Evolutionary conservation across 2,797 vertebrate species (phyloP), one percentile per base, ranked within the genome.

Genomic region (Parauchenoglanis ngamensis): DNA sequence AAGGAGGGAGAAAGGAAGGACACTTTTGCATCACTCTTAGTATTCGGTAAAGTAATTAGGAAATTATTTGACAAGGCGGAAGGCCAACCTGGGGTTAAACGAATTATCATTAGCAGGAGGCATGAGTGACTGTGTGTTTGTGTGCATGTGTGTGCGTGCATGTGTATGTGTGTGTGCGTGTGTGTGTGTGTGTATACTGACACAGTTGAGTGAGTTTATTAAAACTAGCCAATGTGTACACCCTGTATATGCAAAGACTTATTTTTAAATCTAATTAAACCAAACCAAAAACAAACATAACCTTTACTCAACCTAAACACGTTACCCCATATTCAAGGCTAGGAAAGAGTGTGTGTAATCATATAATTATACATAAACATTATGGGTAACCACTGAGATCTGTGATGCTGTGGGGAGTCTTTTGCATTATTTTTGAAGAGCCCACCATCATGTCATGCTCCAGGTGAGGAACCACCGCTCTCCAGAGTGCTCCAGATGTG

Each of bases 31-130:
- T 84, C 57, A 82, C 70, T 72, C 85, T 67, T 57, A 77, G 31
- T 65, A 85, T 83, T 83, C 52, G 61, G 68, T 87, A 87, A 86
- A 79, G 63, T 89, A 83, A 86, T 89, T 89, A 90, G 84, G 73
- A 90, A 88, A 86, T 84, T 59, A 85, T 89, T 78, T 88, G 78
- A 90, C 85, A 72, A 57, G 75, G 78, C 78, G 82, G 70, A 76
- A 86, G 88, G 85, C 78, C 49, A 84, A 84, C 31, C 40, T 52
- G 77, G 61, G 89, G 88, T 89, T 86, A 88, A 90, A 82, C 57
- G 28, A 54, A 88, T 88, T 88, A 88, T 82, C 12, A 11, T 35
- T 65, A 67, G 83, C 56, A 81, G 44, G n/a, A 80, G 13, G 65
- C 87, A 78, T 70, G 63, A 67, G 56, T 82, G 85, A 73, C 57